Base-by-base conservation (phyloP, 2,797 vertebrate genomes). In the Gymnothorax javanicus region DNA sequence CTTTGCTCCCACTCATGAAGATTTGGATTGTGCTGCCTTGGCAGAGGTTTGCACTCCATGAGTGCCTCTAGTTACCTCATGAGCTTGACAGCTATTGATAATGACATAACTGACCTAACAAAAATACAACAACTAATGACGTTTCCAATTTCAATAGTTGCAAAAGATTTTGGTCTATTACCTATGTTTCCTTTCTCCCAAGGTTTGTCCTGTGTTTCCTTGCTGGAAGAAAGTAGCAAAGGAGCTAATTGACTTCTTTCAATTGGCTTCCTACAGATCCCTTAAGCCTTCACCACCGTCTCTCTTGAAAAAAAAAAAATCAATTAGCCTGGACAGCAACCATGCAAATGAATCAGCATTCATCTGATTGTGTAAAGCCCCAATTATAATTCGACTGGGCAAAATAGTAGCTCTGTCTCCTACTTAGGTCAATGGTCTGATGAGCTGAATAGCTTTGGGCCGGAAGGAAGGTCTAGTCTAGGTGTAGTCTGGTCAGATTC, bases 321-420 rank as follows among this genome's bases (percentile, higher is more conserved):
- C 82, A 56, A 84, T 84, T 82, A 23, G 82, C 57, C 60, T 12
- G 54, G 75, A 50, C 33, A n/a, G 50, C 81, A 59, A 87, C 25
- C 23, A 15, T 59, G 15, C 81, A 84, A 87, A 84, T 23, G 50
- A 69, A 27, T 69, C 9, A 73, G 86, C 81, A 12, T 62, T 84
- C 71, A 57, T 75, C 84, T 75, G 82, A 87, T 87, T 62, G 27
- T 17, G 77, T 87, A 84, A 87, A 13, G 86, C 56, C 60, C 82
- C 82, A 59, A 33, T 77, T 23, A 57, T 87, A 87, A 87, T 77
- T 84, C 20, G 84, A 87, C 84, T 84, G 67, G 77, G 62, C 43
- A 1, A 9, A 84, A 54, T 69, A 75, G 9, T 43, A n/a, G 54
- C 69, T 2, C 60, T 23, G 43, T 64, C 71, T 27, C 71, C 64